Percentiles rank a stretch among this genome's conserved stretches.
Evolutionary conservation across 2,113 vertebrate genomes (phyloP).

Genomic region (Corythornis cristatus): DNA sequence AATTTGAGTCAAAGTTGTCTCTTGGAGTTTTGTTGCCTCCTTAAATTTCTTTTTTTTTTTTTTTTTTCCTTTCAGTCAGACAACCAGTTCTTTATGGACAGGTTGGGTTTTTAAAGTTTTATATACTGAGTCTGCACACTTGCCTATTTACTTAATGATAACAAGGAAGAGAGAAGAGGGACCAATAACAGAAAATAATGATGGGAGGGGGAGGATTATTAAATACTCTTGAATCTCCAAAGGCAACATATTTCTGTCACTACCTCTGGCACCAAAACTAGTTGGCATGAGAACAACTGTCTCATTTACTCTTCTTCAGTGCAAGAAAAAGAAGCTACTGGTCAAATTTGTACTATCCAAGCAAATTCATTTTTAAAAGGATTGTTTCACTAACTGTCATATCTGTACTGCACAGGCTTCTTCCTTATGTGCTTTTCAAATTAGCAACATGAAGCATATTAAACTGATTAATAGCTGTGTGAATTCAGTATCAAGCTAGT

Average conservation of each 20-base stretch:
- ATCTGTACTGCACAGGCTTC: constrained; percentile 70
- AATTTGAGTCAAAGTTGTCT: background rate
- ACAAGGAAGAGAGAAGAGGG: constrained; percentile 61
- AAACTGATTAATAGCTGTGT: constrained; percentile 74
- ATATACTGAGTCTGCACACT: background rate
- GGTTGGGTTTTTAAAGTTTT: constrained; percentile 2
- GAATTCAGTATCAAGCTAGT: constrained; percentile 66
- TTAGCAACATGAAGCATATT: constrained; percentile 65
- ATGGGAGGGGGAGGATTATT: constrained; percentile 59
- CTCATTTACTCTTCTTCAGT: constrained; percentile 61
- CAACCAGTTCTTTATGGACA: constrained; percentile 18
- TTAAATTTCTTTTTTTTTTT: background rate
- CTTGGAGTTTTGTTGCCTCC: background rate
- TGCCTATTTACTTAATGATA: constrained; percentile 63
- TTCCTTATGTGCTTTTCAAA: constrained; percentile 71
- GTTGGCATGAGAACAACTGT: constrained; percentile 73
- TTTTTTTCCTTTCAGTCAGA: background rate
- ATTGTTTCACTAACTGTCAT: constrained; percentile 75
- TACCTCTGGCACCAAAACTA: constrained; percentile 69
- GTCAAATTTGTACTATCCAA: constrained; percentile 66
- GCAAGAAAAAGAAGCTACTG: constrained; percentile 63
- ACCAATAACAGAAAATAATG: constrained; percentile 52
- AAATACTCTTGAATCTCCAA: constrained; percentile 64
- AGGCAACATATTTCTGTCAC: constrained; percentile 53
- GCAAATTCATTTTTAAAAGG: constrained; percentile 41